Conservation (phyloP, 2,113 vertebrate species). For the Ctenomys sociabilis region DNA sequence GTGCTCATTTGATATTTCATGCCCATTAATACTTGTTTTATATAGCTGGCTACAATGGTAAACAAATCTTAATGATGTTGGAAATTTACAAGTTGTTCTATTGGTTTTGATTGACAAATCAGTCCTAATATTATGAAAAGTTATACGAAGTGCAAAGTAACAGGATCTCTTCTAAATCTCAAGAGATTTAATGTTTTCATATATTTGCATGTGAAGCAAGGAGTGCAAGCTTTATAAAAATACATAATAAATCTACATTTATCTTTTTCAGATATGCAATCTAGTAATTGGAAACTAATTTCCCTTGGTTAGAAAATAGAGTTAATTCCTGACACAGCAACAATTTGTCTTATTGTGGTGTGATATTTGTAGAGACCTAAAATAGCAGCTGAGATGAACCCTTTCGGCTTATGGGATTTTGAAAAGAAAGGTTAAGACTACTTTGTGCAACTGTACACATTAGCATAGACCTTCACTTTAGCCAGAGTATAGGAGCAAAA, state of each 20-base stretch:
- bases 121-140: conserved; percentile 61
- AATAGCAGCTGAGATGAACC: conserved; percentile 38
- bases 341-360: conserved; percentile 6
- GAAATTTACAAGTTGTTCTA: conserved; percentile 40
- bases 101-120: conserved; percentile 58
- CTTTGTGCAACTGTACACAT: conserved; percentile 35
- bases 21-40: too few relatives aligned
- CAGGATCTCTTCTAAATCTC: conserved; percentile 41
- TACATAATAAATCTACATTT: not conserved
- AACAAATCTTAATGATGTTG: conserved; percentile 18
- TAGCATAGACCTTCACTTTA: not conserved
- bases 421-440: conserved; percentile 63
- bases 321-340: conserved; percentile 54
- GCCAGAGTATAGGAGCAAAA: not conserved
- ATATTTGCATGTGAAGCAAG: conserved; percentile 42
- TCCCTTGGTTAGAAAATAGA: conserved; percentile 38
- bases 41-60: not conserved
- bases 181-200: conserved; percentile 31
- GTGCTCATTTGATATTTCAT: too few relatives aligned
- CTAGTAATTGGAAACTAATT: conserved; percentile 37
- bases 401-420: conserved; percentile 53
- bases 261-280: conserved; percentile 19
- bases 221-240: conserved; percentile 47
- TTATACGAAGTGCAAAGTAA: conserved; percentile 55
- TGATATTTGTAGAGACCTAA: conserved; percentile 58